These are phyloP conservation scores for Lepisosteus osseus DNA, from an alignment of 2,113 vertebrate genomes.

Conservation along the genomic window DNA sequence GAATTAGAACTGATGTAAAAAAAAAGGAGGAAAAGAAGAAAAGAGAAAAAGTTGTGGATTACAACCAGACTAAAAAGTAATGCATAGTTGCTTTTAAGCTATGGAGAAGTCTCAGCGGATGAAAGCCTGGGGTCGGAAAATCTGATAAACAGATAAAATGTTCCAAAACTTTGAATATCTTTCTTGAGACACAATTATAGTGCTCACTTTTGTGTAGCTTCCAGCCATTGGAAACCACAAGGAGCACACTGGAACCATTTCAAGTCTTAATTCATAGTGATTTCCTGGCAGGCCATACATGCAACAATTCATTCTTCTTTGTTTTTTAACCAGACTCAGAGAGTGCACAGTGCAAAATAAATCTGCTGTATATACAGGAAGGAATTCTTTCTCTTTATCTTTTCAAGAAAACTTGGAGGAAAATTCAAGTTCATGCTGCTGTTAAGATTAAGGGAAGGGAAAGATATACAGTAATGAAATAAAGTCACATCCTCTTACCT, in stretches of 20 bases:
- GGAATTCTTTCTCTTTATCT: slow-evolving; percentile 7
- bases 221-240: slow-evolving; percentile 30
- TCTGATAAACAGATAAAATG: slow-evolving; percentile 35
- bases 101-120: slow-evolving; percentile 30
- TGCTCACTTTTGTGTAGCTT: slow-evolving; percentile 23
- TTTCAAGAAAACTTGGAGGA: not conserved
- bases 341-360: slow-evolving; percentile 16
- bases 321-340: slow-evolving; percentile 20
- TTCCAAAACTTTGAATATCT: slow-evolving; percentile 34
- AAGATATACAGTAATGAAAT: no score
- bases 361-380: slow-evolving; percentile 5
- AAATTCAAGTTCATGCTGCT: no score
- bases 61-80: slow-evolving; percentile 25
- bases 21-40: not conserved
- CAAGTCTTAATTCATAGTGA: slow-evolving; percentile 34
- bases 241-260: slow-evolving; percentile 35
- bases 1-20: not conserved
- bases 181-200: slow-evolving; percentile 33
- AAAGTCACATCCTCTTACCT: no score
- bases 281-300: slow-evolving; percentile 22
- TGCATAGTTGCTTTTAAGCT: slow-evolving; percentile 18
- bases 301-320: slow-evolving; percentile 26
- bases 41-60: slow-evolving; percentile 23
- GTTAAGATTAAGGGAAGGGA: no score
- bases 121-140: slow-evolving; percentile 30